phyloP scores from a whole-genome alignment of 2,888 invertebrate genomes.

The Agelastica alni region DNA sequence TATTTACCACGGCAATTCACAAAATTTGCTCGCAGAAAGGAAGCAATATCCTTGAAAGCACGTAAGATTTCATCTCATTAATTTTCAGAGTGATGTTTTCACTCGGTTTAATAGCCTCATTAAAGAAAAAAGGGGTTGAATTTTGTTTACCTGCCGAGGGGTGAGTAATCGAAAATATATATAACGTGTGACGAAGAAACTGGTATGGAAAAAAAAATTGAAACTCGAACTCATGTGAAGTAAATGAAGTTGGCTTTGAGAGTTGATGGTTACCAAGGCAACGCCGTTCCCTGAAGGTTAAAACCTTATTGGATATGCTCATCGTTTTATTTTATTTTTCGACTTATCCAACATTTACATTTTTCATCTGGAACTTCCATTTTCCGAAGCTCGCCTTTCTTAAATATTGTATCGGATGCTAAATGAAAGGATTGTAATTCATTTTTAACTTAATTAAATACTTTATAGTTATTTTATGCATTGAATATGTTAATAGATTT shows the following conservation, averaged over 20 bases:
- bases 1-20: no score
- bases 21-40: not conserved
- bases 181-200: constrained; percentile 22
- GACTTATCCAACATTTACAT: constrained; percentile 53
- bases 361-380: constrained; percentile 53
- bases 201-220: constrained; percentile 15
- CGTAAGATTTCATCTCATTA: constrained; percentile 28
- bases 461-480: no score
- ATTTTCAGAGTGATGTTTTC: constrained; percentile 27
- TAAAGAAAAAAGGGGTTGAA: constrained; percentile 29
- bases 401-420: constrained; percentile 47
- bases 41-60: constrained; percentile 17
- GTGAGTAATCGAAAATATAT: constrained; percentile 16
- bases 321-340: constrained; percentile 56
- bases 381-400: constrained; percentile 49
- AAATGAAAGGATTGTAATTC: constrained; percentile 20
- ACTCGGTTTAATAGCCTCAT: constrained; percentile 28
- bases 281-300: constrained; percentile 56
- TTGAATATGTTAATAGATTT: no score
- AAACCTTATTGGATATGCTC: constrained; percentile 58
- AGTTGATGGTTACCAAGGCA: constrained; percentile 52
- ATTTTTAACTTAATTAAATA: no score
- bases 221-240: constrained; percentile 48
- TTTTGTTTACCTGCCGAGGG: constrained; percentile 22
- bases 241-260: constrained; percentile 48